phyloP scores from a whole-genome alignment of 2,888 invertebrate species.

The Myopa tessellatipennis region DNA sequence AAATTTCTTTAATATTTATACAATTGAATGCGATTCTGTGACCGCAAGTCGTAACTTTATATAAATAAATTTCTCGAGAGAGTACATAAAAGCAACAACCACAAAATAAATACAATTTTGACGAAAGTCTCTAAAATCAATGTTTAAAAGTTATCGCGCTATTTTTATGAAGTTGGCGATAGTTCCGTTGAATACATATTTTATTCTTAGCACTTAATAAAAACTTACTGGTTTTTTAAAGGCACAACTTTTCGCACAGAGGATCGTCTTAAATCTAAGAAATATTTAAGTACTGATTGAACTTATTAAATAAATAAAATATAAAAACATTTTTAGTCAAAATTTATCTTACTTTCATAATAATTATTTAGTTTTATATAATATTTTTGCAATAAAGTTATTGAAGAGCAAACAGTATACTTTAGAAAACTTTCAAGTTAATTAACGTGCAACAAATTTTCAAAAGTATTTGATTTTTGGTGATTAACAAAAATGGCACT shows the following conservation, averaged over 20 bases:
- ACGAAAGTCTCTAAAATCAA: no score
- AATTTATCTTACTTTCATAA: no score
- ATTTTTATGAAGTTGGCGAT: not conserved
- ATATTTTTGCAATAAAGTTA: no score
- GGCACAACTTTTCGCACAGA: conserved; percentile 50
- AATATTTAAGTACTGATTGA: conserved; percentile 2
- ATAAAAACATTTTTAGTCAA: no score
- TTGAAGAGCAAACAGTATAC: no score
- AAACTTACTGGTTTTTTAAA: not conserved
- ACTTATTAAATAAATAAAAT: conserved; percentile 2
- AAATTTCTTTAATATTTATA: no score
- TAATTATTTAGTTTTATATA: no score
- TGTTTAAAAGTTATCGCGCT: not conserved
- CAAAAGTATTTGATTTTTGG: not conserved
- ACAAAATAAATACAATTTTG: no score
- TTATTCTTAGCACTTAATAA: not conserved
- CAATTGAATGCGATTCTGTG: no score
- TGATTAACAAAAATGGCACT: conserved; percentile 6
- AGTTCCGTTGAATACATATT: not conserved
- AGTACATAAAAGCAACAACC: not conserved
- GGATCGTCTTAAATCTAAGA: not conserved
- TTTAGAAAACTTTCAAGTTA: not conserved
- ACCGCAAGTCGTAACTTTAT: no score
- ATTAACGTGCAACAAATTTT: not conserved
- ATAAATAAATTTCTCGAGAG: no score